Base-by-base conservation (phyloP, 2,113 vertebrate genomes). In the Sterrhoptilus dennistouni region DNA sequence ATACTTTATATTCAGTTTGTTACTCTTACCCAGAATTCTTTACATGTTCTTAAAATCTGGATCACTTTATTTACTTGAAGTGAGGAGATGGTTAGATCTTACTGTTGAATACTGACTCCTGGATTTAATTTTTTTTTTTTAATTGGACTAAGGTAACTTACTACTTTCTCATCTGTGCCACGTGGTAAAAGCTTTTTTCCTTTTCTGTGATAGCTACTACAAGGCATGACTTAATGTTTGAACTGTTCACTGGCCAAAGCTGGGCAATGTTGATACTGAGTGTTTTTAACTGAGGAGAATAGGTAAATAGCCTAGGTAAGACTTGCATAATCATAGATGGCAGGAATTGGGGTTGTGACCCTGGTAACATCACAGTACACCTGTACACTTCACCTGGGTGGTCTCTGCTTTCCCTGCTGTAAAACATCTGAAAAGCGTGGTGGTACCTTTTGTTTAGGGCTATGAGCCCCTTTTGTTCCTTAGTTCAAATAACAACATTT, bases 381-480 rank as follows among this genome's bases (percentile, higher is more conserved):
- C 8, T 53, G 19, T 20, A 40, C 3, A 2, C 9, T 65, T 82
- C 42, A 40, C 4, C 4, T 49, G 15, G 1, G 3, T 25, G 6
- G 14, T 65, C 28, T 78, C 53, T 11, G 53, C 65, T 36, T 59
- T 79, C 18, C 14, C 24, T 75, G 25, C 53, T 68, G 3, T 72
- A 21, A 68, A 21, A 42, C 53, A 50, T 10, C 15, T 79, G 35
- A 49, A 56, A 79, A 24, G 2, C 2, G 5, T 63, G 40, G 4
- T 65, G n/a, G 2, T 52, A 28, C 5, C 65, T 56, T 18, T 15
- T 72, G 31, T 70, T 68, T 44, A 84, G 66, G 47, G 12, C 38
- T 65, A 6, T 14, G 40, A 87, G 31, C 15, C 4, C 31, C 38
- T 56, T 72, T 91, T 52, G 60, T 56, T 63, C 12, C n/a, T 16